These are phyloP conservation scores for Hypomecis atomaria DNA, from an alignment of 2,888 invertebrate species.

Conservation along the genomic window DNA sequence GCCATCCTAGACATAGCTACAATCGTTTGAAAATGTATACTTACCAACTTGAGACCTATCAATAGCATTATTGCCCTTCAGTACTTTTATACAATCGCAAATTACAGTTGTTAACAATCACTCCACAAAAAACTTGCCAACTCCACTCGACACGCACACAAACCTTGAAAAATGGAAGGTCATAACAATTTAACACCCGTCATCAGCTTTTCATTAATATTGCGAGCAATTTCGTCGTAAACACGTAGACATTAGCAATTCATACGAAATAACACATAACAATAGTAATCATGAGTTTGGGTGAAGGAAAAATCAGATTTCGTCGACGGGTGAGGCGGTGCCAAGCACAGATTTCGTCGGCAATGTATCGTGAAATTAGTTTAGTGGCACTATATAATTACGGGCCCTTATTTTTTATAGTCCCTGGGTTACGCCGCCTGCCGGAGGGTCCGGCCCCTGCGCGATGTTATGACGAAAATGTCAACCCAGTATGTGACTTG, in stretches of 20 bases:
- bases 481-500: constrained; percentile 81
- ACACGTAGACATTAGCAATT: constrained; percentile 74
- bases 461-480: constrained; percentile 81
- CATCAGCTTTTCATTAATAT: constrained; percentile 67
- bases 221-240: constrained; percentile 61
- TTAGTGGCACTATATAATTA: constrained; percentile 85
- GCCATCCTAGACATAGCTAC: too few relatives aligned
- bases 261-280: constrained; percentile 79
- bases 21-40: neutral
- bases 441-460: constrained; percentile 58
- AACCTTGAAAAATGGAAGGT: constrained; percentile 62
- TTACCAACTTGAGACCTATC: neutral
- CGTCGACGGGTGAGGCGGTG: constrained; percentile 74
- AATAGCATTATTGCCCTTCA: neutral
- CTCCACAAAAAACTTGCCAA: constrained; percentile 42
- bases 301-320: constrained; percentile 79
- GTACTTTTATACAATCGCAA: constrained; percentile 29
- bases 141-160: constrained; percentile 44
- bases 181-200: constrained; percentile 58
- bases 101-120: constrained; percentile 36
- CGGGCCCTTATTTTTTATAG: constrained; percentile 80
- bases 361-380: constrained; percentile 85
- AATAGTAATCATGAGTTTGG: constrained; percentile 78
- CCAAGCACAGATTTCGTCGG: constrained; percentile 83
- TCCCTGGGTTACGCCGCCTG: constrained; percentile 51